Percentiles rank a stretch among this genome's conserved stretches.
Evolutionary conservation across 2,113 vertebrate genomes (phyloP).

Genomic region (Glareola pratincola): DNA sequence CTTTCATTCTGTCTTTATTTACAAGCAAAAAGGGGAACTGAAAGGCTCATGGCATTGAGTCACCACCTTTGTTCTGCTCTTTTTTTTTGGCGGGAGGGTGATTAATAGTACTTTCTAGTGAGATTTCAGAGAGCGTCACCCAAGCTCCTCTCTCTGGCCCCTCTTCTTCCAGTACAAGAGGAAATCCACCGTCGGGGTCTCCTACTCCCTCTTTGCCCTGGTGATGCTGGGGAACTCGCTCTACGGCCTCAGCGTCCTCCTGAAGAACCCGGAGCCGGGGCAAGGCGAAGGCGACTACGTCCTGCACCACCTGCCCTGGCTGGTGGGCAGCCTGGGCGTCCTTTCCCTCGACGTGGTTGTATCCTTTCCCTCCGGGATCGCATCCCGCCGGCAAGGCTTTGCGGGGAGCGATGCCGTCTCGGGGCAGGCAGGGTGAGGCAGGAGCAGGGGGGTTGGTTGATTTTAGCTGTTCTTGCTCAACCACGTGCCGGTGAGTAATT

Average conservation of each 20-base stretch:
- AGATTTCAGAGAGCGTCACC: neutral
- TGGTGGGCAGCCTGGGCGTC: constrained; percentile 92
- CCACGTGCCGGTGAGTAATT: rapidly evolving
- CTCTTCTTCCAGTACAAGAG: constrained; percentile 76
- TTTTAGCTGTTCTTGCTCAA: neutral
- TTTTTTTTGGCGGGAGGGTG: neutral
- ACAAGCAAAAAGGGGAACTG: neutral
- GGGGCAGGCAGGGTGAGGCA: neutral
- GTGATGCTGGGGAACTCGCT: constrained; percentile 90
- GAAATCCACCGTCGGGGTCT: constrained; percentile 88
- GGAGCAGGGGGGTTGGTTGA: neutral
- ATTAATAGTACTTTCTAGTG: neutral
- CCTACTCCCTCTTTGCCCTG: constrained; percentile 88
- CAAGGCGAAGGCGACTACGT: constrained; percentile 81
- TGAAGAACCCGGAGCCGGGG: constrained; percentile 86
- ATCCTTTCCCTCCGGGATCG: constrained; percentile 67
- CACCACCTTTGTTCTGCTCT: neutral
- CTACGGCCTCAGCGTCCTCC: constrained; percentile 87
- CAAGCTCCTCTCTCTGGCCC: neutral
- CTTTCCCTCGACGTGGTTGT: constrained; percentile 84
- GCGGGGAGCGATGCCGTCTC: neutral
- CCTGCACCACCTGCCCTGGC: constrained; percentile 93
- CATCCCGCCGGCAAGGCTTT: rapidly evolving
- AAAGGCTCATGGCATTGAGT: neutral
- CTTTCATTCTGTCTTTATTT: neutral